Evolutionary conservation across 2,113 vertebrate species (phyloP).

Genomic region (Odocoileus hemionus): DNA sequence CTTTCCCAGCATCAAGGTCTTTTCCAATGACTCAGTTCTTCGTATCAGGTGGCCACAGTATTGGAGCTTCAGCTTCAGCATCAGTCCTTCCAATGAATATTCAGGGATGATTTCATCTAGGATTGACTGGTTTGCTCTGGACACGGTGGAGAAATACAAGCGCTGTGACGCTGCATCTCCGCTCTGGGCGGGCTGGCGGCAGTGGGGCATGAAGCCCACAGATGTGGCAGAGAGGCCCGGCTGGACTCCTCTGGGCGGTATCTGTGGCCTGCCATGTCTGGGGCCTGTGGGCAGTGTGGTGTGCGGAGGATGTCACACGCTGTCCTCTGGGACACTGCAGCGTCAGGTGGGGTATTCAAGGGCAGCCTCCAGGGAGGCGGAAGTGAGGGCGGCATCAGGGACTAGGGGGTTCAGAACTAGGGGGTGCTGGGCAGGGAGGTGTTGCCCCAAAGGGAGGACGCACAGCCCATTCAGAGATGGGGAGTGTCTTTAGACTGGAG

Average conservation of each 20-base stretch:
- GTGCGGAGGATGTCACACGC: too few species aligned
- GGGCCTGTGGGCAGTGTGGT: background rate
- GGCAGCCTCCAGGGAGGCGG: background rate
- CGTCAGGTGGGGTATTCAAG: background rate
- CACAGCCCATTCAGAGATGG: background rate
- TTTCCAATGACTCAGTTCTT: background rate
- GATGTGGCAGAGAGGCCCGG: accelerated
- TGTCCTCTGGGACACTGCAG: background rate
- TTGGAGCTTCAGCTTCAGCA: background rate
- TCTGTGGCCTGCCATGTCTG: background rate
- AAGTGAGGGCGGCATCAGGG: background rate
- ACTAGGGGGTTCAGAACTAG: background rate
- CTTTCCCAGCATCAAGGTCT: background rate
- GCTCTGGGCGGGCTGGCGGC: too few species aligned
- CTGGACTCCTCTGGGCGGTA: background rate
- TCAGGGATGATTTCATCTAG: background rate
- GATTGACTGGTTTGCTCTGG: background rate
- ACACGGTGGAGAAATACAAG: background rate
- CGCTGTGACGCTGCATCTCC: accelerated
- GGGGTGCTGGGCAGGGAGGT: too few species aligned
- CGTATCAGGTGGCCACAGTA: background rate
- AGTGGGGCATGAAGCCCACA: background rate
- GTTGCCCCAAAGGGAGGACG: background rate
- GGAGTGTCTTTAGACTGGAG: background rate
- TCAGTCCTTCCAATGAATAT: background rate